A percentile compares a stretch with the other conserved stretches of the same genome.
Evolutionary conservation across 2,797 vertebrate species (phyloP).

Genomic region (Tadarida brasiliensis): DNA sequence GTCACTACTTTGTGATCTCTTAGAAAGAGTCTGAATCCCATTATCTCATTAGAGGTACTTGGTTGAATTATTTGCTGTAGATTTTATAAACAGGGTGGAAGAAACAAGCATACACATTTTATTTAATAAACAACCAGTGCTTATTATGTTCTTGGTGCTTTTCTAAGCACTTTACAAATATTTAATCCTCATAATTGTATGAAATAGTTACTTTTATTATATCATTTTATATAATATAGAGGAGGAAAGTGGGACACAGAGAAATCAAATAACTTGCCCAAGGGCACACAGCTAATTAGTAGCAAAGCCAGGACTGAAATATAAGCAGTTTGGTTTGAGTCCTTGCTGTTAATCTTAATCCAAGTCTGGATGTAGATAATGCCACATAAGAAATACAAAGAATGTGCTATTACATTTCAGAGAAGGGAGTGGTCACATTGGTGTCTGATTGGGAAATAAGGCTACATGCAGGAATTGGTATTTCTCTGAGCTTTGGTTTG

Average conservation of each 20-base stretch:
- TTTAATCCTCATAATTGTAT: neutral
- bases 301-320: neutral
- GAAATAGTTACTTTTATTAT: constrained; percentile 45
- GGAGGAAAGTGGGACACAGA: neutral
- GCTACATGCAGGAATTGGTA: neutral
- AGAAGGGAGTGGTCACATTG: neutral
- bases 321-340: neutral
- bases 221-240: constrained; percentile 41
- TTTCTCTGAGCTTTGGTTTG: neutral
- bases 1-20: neutral
- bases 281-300: neutral
- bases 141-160: constrained; percentile 21
- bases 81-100: neutral
- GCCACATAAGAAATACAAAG: constrained; percentile 13
- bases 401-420: constrained; percentile 29
- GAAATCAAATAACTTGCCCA: neutral
- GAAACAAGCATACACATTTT: constrained; percentile 23
- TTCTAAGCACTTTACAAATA: constrained; percentile 36
- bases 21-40: neutral
- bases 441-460: neutral
- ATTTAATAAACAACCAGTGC: neutral
- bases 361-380: constrained; percentile 14
- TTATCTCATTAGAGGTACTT: neutral
- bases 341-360: neutral
- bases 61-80: constrained; percentile 5